These are phyloP conservation scores for Morus bassanus DNA, from an alignment of 2,797 vertebrate genomes.

Conservation along the genomic window DNA sequence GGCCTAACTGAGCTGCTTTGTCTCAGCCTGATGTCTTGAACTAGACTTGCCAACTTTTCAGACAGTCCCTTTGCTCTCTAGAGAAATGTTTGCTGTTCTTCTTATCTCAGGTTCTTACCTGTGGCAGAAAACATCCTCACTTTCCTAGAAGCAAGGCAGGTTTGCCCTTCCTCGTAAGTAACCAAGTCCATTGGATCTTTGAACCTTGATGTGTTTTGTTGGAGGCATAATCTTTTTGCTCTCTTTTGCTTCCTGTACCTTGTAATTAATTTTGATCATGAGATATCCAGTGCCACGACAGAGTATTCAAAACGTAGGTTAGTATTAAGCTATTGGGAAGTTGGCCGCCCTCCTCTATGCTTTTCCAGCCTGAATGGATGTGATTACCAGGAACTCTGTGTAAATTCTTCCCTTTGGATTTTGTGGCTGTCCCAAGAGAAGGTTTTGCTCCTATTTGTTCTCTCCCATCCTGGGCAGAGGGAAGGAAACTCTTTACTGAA, in stretches of 20 bases:
- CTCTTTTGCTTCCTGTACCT: not conserved
- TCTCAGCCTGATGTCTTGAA: not conserved
- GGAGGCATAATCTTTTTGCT: not conserved
- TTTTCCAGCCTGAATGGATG: not conserved
- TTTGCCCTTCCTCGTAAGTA: not conserved
- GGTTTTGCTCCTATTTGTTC: not conserved
- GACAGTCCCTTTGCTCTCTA: not conserved
- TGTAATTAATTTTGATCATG: not conserved
- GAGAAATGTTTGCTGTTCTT: not conserved
- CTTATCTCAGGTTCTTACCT: not conserved
- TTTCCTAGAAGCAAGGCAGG: not conserved
- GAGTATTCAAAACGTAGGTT: not conserved
- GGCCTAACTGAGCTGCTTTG: not conserved
- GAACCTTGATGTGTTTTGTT: not conserved
- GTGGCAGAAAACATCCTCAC: not conserved
- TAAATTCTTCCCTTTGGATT: not conserved
- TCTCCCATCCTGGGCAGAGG: not conserved
- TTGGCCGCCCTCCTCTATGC: rapidly evolving
- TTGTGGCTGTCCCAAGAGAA: not conserved
- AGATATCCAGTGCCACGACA: not conserved
- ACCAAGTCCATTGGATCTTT: not conserved
- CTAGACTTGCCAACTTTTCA: not conserved
- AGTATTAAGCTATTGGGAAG: not conserved
- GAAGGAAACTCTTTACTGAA: not conserved
- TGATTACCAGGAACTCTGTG: not conserved